Conservation (phyloP, 2,888 invertebrate species). For the Phania funesta region DNA sequence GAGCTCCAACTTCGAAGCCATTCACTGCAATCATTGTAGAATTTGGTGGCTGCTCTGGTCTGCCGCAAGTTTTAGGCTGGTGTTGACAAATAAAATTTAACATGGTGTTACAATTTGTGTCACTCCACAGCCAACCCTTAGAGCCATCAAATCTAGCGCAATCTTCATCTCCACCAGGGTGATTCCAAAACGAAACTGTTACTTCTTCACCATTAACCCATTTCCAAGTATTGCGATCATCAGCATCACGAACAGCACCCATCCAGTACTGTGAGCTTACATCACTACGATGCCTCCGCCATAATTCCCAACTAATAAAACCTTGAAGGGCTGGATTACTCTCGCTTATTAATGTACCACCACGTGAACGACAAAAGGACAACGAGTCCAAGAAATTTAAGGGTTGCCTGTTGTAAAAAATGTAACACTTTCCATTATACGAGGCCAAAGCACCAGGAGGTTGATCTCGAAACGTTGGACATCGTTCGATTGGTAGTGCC, state of each 20-base stretch:
- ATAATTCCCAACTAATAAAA: conserved; percentile 96
- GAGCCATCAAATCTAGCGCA: conserved; percentile 95
- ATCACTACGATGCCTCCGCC: conserved; percentile 94
- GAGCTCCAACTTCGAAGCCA: conserved; percentile 89
- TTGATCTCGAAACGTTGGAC: conserved; percentile 95
- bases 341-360: conserved; percentile 93
- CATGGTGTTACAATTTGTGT: conserved; percentile 91
- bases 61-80: conserved; percentile 94
- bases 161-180: conserved; percentile 90
- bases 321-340: conserved; percentile 96
- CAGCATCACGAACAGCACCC: conserved; percentile 92
- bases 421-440: conserved; percentile 96
- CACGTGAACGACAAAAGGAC: conserved; percentile 89
- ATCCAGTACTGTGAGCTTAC: conserved; percentile 97
- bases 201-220: conserved; percentile 95
- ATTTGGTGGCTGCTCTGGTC: conserved; percentile 95
- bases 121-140: conserved; percentile 97
- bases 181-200: conserved; percentile 94
- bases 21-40: conserved; percentile 90
- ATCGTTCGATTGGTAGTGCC: conserved; percentile 93
- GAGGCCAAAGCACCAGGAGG: conserved; percentile 95
- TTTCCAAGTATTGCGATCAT: conserved; percentile 90
- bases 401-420: conserved; percentile 94
- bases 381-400: conserved; percentile 89
- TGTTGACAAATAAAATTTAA: conserved; percentile 96